Percentiles rank a stretch among this genome's conserved stretches.
Evolutionary conservation across 1,140 invertebrate genomes (phyloP).

Genomic region (Oryzaephilus surinamensis): DNA sequence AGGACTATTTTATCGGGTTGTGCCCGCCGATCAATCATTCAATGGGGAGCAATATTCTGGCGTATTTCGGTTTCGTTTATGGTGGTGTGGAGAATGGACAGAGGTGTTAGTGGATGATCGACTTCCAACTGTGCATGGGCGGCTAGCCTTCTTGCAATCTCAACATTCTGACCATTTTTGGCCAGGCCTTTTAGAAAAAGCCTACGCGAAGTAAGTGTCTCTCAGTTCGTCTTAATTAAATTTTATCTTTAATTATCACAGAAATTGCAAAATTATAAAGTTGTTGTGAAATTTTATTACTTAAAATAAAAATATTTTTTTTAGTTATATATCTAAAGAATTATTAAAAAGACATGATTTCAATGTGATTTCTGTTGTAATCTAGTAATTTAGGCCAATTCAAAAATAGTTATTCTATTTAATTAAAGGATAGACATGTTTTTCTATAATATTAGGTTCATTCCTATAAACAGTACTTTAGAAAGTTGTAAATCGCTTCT

Average conservation of each 20-base stretch:
- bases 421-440: no score
- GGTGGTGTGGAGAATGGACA: constrained; percentile 94
- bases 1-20: constrained; percentile 88
- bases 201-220: constrained; percentile 86
- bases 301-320: not conserved
- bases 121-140: constrained; percentile 84
- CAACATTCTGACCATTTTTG: constrained; percentile 84
- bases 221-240: not conserved
- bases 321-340: no score
- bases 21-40: constrained; percentile 88
- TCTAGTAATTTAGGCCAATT: no score
- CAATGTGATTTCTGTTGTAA: no score
- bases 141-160: constrained; percentile 86
- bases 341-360: no score
- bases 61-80: constrained; percentile 86
- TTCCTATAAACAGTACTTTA: no score
- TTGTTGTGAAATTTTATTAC: not conserved
- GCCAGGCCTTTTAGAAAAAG: constrained; percentile 93
- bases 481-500: no score
- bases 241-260: not conserved
- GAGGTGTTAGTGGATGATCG: constrained; percentile 94
- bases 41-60: constrained; percentile 57
- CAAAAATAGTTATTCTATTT: no score
- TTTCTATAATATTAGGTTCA: no score
- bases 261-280: not conserved